A percentile compares a stretch with the other conserved stretches of the same genome.
phyloP scores from a whole-genome alignment of 2,797 vertebrate species.

The Myotis findleyi region DNA sequence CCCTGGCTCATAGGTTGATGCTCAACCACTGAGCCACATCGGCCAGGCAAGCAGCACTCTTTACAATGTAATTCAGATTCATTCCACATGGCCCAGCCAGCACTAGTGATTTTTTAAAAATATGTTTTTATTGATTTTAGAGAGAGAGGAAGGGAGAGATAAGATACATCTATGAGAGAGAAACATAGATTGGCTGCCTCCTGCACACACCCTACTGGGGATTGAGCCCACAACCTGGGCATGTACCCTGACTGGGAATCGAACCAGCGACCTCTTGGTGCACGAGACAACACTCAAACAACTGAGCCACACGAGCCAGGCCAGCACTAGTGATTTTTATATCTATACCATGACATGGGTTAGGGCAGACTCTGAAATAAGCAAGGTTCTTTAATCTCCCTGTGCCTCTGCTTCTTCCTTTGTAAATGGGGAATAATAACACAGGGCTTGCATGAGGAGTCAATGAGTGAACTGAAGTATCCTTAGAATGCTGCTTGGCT shows the following conservation, averaged over 20 bases:
- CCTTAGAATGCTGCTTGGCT: neutral
- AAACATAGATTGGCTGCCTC: neutral
- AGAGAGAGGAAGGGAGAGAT: neutral
- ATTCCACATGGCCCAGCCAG: neutral
- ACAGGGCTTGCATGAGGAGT: neutral
- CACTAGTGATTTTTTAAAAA: neutral
- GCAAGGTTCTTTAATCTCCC: neutral
- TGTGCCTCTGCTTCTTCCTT: neutral
- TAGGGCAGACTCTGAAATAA: neutral
- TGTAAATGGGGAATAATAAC: neutral
- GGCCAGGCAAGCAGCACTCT: neutral
- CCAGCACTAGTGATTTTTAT: neutral
- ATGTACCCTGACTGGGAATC: neutral
- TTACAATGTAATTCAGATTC: neutral
- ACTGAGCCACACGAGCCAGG: neutral
- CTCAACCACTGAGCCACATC: too few species aligned
- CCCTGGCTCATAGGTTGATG: too few species aligned
- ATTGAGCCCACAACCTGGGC: neutral
- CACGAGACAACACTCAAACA: neutral
- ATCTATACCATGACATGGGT: neutral
- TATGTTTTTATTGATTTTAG: neutral
- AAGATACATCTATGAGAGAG: neutral
- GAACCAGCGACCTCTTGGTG: neutral
- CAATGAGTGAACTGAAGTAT: neutral
- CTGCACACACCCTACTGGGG: neutral